A percentile compares a stretch with the other conserved stretches of the same genome.
Conservation (phyloP, 2,888 invertebrate genomes). For the Pyrochroa serraticornis region DNA sequence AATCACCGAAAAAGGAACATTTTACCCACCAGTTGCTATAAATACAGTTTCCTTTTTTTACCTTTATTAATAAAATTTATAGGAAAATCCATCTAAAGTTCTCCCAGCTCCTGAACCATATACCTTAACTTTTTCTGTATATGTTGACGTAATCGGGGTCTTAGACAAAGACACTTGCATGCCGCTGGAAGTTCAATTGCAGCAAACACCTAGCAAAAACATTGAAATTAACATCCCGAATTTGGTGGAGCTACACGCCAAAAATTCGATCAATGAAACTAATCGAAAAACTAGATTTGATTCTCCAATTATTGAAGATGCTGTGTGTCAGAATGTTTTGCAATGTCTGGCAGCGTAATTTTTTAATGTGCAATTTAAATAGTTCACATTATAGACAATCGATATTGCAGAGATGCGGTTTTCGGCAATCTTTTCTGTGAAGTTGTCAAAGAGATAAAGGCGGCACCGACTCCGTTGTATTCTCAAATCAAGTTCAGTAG, state of each 20-base stretch:
- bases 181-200: constrained; percentile 44
- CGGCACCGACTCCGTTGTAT: constrained; percentile 42
- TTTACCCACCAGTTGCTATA: constrained; percentile 46
- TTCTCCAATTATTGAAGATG: constrained; percentile 26
- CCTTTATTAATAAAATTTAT: constrained; percentile 13
- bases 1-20: constrained; percentile 53
- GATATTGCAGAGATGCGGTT: constrained; percentile 52
- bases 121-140: constrained; percentile 45
- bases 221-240: constrained; percentile 35
- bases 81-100: constrained; percentile 45
- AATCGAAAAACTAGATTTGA: not conserved
- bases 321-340: constrained; percentile 41
- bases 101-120: constrained; percentile 45
- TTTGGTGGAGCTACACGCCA: constrained; percentile 28
- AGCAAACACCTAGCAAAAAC: constrained; percentile 43
- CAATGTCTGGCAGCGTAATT: constrained; percentile 51
- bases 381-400: constrained; percentile 1
- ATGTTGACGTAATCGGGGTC: constrained; percentile 45
- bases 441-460: constrained; percentile 31
- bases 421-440: constrained; percentile 47
- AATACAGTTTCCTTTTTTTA: constrained; percentile 1
- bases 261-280: constrained; percentile 12
- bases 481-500: constrained; percentile 35
- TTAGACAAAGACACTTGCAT: constrained; percentile 46
- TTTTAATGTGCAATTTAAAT: constrained; percentile 1